Percentiles rank a stretch among this genome's conserved stretches.
phyloP scores from a whole-genome alignment of 35 echinoderm and acorn worm species.

The Amphiura filiformis region DNA sequence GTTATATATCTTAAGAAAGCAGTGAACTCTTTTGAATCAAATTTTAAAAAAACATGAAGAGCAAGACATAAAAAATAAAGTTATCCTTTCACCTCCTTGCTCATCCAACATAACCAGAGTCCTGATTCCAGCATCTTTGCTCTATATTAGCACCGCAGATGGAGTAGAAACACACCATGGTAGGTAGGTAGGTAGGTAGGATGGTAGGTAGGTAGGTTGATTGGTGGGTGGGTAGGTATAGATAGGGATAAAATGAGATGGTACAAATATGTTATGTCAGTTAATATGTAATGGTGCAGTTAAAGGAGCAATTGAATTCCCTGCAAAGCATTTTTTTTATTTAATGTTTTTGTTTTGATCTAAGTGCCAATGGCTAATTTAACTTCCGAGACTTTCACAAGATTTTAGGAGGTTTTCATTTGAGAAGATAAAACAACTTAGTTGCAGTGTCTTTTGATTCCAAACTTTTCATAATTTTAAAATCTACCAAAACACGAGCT shows the following conservation, averaged over 20 bases:
- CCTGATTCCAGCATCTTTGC: slow-evolving; percentile 94
- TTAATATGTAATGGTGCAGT: neutral
- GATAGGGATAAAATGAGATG: slow-evolving; percentile 40
- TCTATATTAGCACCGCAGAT: slow-evolving; percentile 58
- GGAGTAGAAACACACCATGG: slow-evolving; percentile 21
- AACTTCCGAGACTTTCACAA: too few relatives aligned
- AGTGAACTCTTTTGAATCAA: too few relatives aligned
- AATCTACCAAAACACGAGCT: too few relatives aligned
- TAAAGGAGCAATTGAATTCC: neutral
- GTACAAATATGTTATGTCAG: slow-evolving; percentile 23
- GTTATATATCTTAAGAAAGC: too few relatives aligned
- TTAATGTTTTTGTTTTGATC: too few relatives aligned
- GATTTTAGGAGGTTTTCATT: too few relatives aligned
- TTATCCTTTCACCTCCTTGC: slow-evolving; percentile 94
- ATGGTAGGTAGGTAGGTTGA: slow-evolving; percentile 43
- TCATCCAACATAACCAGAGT: slow-evolving; percentile 98
- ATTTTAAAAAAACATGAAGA: neutral
- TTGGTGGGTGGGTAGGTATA: too few relatives aligned
- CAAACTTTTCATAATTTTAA: too few relatives aligned
- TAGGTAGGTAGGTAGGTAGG: slow-evolving; percentile 6
- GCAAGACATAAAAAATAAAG: slow-evolving; percentile 20
- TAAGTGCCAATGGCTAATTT: too few relatives aligned
- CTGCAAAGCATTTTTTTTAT: too few relatives aligned
- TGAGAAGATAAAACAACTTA: too few relatives aligned
- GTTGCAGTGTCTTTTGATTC: too few relatives aligned